Base-by-base conservation (phyloP, 2,888 invertebrate genomes). In the Chromoteleia sp. region DNA sequence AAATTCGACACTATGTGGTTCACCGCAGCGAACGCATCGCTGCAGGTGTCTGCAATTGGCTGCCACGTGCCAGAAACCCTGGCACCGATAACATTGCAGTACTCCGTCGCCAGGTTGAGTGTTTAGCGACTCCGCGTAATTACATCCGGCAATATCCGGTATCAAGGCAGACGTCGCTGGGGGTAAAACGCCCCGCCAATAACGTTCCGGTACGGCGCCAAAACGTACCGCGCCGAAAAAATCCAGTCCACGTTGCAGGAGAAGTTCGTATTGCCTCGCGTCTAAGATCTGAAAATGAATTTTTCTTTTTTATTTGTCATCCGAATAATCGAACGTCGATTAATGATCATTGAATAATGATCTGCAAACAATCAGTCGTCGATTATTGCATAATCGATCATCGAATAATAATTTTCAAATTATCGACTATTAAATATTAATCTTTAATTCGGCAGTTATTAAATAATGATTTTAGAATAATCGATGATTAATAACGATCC, bases 31-130 rank as follows among this genome's bases (percentile, higher is more conserved):
- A 0, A 93, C 93, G 85, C 93, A 93, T 10, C 93, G 90, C 0
- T 92, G 91, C 45, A 91, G 80, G 68, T 92, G 92, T 25, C 92
- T 90, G 81, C 92, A 92, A 78, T 93, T 92, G 8, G 92, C 92
- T 0, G 93, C 93, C 4, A 93, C 92, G 85, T 93, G 93, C 93
- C 93, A 93, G 85, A 93, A 93, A 1, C 93, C 93, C 88, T 93
- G 93, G 83, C 93, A 93, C 0, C 92, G 91, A 85, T 92, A 93
- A 81, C 93, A 93, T 81, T 93, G 93, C 7, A 93, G 86, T 1
- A 93, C 92, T 0, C 89, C 88, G 74, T 93, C 93, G 4, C 88
- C 88, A 3, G 89, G 85, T 65, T 88, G 90, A 10, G 63, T 50
- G 36, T 83, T 87, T 19, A 84, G 77, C 12, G 83, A 63, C 10